Evolutionary conservation across 2,797 vertebrate genomes (phyloP).

Genomic region (Lacerta agilis): DNA sequence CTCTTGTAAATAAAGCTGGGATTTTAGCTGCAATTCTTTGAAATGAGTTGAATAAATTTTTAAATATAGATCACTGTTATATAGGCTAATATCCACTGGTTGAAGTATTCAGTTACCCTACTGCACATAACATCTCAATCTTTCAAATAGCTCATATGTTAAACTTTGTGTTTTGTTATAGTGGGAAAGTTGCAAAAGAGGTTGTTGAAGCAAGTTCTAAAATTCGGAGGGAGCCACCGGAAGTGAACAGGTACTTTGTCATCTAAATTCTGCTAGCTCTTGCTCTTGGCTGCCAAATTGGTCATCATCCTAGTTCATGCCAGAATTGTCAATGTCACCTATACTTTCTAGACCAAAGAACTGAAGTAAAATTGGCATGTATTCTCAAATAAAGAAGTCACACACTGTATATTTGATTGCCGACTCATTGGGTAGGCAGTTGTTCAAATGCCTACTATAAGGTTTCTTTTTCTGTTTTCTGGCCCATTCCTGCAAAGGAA

Average conservation of each 20-base stretch:
- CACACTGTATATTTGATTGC: background rate
- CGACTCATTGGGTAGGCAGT: background rate
- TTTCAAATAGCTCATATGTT: slow-evolving; percentile 13
- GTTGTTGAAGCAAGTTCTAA: slow-evolving; percentile 97
- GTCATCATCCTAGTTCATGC: background rate
- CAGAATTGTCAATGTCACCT: rapidly evolving
- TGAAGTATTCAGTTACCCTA: background rate
- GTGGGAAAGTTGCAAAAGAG: slow-evolving; percentile 96
- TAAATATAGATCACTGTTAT: background rate
- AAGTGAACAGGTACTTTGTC: slow-evolving; percentile 87
- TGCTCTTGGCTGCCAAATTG: background rate
- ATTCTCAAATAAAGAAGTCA: background rate
- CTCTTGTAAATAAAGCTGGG: background rate
- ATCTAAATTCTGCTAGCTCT: background rate
- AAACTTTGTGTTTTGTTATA: slow-evolving; percentile 68
- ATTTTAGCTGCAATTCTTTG: background rate
- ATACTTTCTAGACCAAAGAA: background rate
- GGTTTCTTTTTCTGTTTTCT: background rate
- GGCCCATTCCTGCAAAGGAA: background rate
- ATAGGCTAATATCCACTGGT: background rate
- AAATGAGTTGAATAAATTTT: background rate
- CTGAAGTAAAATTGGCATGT: background rate
- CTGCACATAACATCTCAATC: background rate
- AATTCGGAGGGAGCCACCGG: slow-evolving; percentile 94
- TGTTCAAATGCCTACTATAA: background rate